Conservation (phyloP, 2,888 invertebrate species). For the Netelia melanura region DNA sequence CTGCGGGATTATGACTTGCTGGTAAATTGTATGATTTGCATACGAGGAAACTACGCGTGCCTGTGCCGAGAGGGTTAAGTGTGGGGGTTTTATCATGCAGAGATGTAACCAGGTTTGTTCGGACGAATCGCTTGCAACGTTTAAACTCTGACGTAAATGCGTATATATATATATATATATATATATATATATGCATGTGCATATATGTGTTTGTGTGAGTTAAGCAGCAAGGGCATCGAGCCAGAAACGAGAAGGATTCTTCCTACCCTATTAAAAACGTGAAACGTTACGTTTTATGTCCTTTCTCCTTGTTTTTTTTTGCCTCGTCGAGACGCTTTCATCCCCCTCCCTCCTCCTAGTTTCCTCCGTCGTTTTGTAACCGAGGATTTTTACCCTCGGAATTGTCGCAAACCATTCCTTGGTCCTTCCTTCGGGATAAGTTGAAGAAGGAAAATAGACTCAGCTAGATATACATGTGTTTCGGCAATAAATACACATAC, state of each 20-base stretch:
- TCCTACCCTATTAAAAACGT: conserved; percentile 77
- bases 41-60: conserved; percentile 24
- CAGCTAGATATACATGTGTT: conserved; percentile 46
- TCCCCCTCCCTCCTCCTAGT: conserved; percentile 18
- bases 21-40: conserved; percentile 67
- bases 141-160: background rate
- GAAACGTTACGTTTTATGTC: conserved; percentile 75
- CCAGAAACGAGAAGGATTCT: conserved; percentile 77
- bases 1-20: background rate
- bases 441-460: conserved; percentile 56
- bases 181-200: background rate
- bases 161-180: background rate
- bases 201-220: background rate
- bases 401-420: conserved; percentile 54
- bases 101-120: background rate
- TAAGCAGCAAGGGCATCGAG: conserved; percentile 70
- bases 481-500: background rate
- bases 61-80: background rate
- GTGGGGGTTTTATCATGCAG: background rate
- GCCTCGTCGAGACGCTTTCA: conserved; percentile 70
- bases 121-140: background rate
- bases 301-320: conserved; percentile 56
- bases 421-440: conserved; percentile 35
- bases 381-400: conserved; percentile 62
- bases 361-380: conserved; percentile 52